Evolutionary conservation across 2,113 vertebrate species (phyloP).

Genomic region (Peromyscus leucopus): DNA sequence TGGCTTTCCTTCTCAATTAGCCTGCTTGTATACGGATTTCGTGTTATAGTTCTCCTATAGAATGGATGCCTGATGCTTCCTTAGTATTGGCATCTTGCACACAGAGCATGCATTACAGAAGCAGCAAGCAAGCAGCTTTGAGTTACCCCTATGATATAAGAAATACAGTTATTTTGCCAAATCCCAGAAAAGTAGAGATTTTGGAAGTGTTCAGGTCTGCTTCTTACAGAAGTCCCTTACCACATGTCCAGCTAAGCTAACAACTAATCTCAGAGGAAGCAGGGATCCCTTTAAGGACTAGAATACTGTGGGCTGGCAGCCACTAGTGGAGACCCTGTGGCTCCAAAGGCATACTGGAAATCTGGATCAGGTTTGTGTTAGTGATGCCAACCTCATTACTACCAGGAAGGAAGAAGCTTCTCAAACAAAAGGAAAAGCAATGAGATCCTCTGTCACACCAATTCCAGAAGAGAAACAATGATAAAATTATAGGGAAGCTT

Average conservation of each 20-base stretch:
- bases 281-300: not conserved
- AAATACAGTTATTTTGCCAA: not conserved
- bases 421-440: slow-evolving; percentile 71
- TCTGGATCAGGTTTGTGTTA: slow-evolving; percentile 14
- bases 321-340: not conserved
- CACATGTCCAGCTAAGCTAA: not conserved
- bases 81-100: not conserved
- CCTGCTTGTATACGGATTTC: not conserved
- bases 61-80: not conserved
- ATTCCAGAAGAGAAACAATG: slow-evolving; percentile 32
- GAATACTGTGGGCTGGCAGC: not conserved
- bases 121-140: not conserved
- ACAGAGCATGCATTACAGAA: not conserved
- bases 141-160: not conserved
- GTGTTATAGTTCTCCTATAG: not conserved
- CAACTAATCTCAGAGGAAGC: not conserved
- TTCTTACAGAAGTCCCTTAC: not conserved
- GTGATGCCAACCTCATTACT: slow-evolving; percentile 70
- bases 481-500: slow-evolving; percentile 10
- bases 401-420: slow-evolving; percentile 71
- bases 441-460: slow-evolving; percentile 55
- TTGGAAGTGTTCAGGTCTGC: not conserved
- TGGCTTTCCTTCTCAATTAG: not conserved
- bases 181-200: not conserved
- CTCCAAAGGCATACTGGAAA: slow-evolving; percentile 51